These are phyloP conservation scores for Heliconius hermathena DNA, from an alignment of 1,140 invertebrate species.

Conservation along the genomic window DNA sequence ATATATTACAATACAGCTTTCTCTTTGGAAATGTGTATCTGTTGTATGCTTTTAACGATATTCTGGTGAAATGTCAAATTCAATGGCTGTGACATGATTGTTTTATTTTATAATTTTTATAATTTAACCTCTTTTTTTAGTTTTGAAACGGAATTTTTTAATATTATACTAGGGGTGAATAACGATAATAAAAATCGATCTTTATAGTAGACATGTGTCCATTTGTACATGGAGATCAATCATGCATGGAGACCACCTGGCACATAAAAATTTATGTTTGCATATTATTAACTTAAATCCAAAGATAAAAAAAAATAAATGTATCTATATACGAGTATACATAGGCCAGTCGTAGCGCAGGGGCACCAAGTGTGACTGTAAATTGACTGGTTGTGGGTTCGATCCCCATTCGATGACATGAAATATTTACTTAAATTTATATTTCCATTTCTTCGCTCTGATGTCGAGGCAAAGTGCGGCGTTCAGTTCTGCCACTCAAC, in stretches of 20 bases:
- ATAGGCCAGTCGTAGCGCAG: background rate
- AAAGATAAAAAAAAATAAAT: too few relatives aligned
- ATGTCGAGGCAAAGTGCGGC: too few relatives aligned
- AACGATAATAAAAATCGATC: background rate
- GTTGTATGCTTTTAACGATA: background rate
- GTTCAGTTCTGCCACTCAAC: too few relatives aligned
- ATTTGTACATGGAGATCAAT: background rate
- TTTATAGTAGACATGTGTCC: background rate
- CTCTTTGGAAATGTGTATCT: constrained; percentile 11
- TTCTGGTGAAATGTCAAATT: background rate
- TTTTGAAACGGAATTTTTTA: too few relatives aligned
- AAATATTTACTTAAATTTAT: too few relatives aligned
- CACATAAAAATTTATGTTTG: background rate
- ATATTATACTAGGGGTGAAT: background rate
- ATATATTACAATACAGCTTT: constrained; percentile 30
- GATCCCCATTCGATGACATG: too few relatives aligned
- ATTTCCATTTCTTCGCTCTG: too few relatives aligned
- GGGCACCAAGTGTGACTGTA: too few relatives aligned
- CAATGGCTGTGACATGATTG: too few relatives aligned
- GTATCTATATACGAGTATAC: background rate
- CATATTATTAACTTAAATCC: background rate
- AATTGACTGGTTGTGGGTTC: too few relatives aligned
- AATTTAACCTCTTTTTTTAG: too few relatives aligned
- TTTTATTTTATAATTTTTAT: too few relatives aligned
- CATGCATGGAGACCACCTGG: background rate